phyloP scores from a whole-genome alignment of 1,140 invertebrate species.

The Philotrypesis tridentata region DNA sequence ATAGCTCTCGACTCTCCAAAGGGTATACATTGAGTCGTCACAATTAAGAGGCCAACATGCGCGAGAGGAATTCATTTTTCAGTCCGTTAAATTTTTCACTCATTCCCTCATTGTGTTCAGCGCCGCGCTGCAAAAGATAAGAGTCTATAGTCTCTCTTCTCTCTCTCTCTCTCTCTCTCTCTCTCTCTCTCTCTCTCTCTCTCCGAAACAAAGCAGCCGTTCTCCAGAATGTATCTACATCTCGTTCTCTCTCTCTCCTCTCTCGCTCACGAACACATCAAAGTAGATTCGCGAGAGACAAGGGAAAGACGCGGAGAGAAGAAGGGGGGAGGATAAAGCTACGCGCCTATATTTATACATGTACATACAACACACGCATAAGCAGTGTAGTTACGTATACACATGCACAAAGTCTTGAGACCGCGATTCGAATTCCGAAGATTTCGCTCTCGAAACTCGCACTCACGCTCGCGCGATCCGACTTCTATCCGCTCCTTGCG shows the following conservation, averaged over 20 bases:
- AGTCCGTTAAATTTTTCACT: background rate
- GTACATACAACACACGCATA: too few relatives aligned
- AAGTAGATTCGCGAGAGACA: background rate
- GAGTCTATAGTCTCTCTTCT: too few relatives aligned
- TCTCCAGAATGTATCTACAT: too few relatives aligned
- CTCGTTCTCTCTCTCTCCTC: background rate
- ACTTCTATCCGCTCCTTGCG: background rate
- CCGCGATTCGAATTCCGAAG: slow-evolving; percentile 45
- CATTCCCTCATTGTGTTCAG: background rate
- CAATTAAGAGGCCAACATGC: too few relatives aligned
- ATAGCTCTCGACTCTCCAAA: too few relatives aligned
- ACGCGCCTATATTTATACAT: background rate
- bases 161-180: too few relatives aligned
- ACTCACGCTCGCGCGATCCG: background rate
- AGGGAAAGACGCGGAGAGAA: background rate
- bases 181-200: too few relatives aligned
- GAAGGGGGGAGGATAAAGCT: background rate
- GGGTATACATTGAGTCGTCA: too few relatives aligned
- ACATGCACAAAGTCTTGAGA: background rate
- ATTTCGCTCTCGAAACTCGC: slow-evolving; percentile 7
- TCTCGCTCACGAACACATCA: background rate
- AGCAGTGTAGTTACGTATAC: too few relatives aligned
- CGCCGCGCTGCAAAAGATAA: background rate
- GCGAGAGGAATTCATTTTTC: background rate
- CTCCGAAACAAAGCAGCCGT: background rate